These are phyloP conservation scores for Eupleurogrammus muticus DNA, from an alignment of 2,797 vertebrate genomes.

Conservation along the genomic window DNA sequence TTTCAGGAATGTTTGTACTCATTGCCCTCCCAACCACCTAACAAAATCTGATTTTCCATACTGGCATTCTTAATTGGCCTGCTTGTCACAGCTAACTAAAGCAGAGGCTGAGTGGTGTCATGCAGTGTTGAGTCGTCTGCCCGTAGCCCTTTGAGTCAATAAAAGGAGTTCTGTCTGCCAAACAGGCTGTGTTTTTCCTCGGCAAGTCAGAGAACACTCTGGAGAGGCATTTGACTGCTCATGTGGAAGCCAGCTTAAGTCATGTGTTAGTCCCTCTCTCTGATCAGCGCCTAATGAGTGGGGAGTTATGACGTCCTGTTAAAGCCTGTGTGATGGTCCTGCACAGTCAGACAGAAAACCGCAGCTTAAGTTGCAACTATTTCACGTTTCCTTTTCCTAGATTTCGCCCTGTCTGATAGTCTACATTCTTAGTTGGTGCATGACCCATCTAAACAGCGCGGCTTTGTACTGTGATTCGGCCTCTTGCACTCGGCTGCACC, in stretches of 20 bases:
- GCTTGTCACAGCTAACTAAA: conserved; percentile 16
- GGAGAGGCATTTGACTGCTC: conserved; percentile 77
- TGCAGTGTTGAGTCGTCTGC: conserved; percentile 45
- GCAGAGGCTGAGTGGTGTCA: conserved; percentile 34
- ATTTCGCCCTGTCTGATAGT: background rate
- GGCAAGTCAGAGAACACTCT: conserved; percentile 45
- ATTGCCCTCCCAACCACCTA: background rate
- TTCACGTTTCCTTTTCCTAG: conserved; percentile 3
- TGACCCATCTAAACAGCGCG: conserved; percentile 6
- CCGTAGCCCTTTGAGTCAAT: conserved; percentile 41
- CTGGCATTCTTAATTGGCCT: conserved; percentile 10
- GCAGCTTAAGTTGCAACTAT: conserved; percentile 31
- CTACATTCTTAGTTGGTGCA: background rate
- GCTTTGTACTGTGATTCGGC: conserved; percentile 75
- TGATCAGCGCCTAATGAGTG: conserved; percentile 71
- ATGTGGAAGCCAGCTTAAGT: conserved; percentile 79
- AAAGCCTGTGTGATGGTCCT: conserved; percentile 54
- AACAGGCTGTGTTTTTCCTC: conserved; percentile 48
- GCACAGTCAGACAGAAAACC: conserved; percentile 34
- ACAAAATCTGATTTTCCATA: conserved; percentile 40
- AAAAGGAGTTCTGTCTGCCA: conserved; percentile 62
- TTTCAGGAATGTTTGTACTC: conserved; percentile 1
- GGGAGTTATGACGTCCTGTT: conserved; percentile 54
- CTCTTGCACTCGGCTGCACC: conserved; percentile 76
- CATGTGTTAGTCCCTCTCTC: conserved; percentile 76